These are phyloP conservation scores for Labia minor DNA, from an alignment of 2,888 invertebrate genomes.

Conservation along the genomic window DNA sequence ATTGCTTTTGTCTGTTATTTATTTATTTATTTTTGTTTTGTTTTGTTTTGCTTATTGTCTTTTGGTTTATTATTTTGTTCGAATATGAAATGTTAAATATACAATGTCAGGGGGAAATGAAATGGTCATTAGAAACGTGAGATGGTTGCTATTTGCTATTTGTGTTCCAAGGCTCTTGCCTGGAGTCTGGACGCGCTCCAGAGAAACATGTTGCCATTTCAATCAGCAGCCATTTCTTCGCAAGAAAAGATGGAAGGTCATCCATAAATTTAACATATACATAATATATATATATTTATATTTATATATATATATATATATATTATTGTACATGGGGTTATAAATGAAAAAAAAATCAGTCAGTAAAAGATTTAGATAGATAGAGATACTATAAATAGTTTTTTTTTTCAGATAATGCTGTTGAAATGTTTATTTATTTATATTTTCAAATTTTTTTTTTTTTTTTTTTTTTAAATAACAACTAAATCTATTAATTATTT, in stretches of 20 bases:
- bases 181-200: conserved; percentile 8
- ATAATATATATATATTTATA: too few relatives aligned
- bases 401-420: too few relatives aligned
- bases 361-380: not conserved
- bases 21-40: too few relatives aligned
- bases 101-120: not conserved
- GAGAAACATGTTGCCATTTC: conserved; percentile 13
- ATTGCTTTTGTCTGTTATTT: not conserved
- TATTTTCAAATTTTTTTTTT: not conserved
- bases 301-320: too few relatives aligned
- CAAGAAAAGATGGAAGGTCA: conserved; percentile 8
- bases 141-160: conserved; percentile 7
- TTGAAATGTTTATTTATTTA: not conserved
- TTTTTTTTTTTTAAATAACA: not conserved
- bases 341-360: not conserved
- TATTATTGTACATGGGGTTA: too few relatives aligned
- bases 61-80: too few relatives aligned
- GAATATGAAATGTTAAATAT: not conserved
- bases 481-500: not conserved
- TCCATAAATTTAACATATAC: not conserved
- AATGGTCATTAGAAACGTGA: conserved; percentile 13
- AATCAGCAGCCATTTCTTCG: conserved; percentile 7
- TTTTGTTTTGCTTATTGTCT: too few relatives aligned
- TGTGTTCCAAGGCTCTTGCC: conserved; percentile 7
- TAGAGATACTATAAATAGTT: not conserved